Base-by-base conservation (phyloP, 2,888 invertebrate genomes). In the Artemia sinica region DNA sequence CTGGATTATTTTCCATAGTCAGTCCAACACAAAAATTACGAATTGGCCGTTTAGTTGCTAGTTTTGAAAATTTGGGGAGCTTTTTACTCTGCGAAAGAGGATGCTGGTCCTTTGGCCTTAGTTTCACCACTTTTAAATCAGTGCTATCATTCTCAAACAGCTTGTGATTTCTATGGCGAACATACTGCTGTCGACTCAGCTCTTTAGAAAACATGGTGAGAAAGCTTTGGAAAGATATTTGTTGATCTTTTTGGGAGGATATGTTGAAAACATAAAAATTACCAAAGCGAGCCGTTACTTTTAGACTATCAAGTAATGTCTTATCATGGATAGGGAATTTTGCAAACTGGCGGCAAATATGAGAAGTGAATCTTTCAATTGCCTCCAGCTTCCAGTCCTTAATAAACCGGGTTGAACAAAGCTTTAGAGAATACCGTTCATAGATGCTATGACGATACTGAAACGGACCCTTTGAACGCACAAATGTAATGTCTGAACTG, bases 331-430 rank as follows among this genome's bases (percentile, higher is more conserved):
- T 13, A 58, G 67, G 67, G 11, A 67, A 67, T 8, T 18, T 13
- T 18, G 28, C 12, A 48, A 67, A 12, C 49, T 67, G 67, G 7
- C 28, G 67, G 28, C 12, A 18, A 13, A 18, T n/a, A 50, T 67
- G 50, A 13, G 67, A 51, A 18, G n/a, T 14, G 48, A 67, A 67
- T 67, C 49, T 67, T n/a, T 67, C 67, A 41, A 67, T 41, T n/a
- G 67, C 67, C 7, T 49, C n/a, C 13, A 49, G 14, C 11, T 50
- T 48, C 67, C 67, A 67, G 67, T 67, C 67, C 8, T 13, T 13
- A 13, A 67, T 11, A 50, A n/a, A 67, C 49, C 49, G 41, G 1
- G 13, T 14, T 18, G 48, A 48, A 11, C 48, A 66, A 13, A 67
- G 67, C 50, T 67, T 67, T 41, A 67, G 13, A 18, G n/a, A 13